phyloP scores from a whole-genome alignment of 1,140 invertebrate species.

The Aphis craccivora region DNA sequence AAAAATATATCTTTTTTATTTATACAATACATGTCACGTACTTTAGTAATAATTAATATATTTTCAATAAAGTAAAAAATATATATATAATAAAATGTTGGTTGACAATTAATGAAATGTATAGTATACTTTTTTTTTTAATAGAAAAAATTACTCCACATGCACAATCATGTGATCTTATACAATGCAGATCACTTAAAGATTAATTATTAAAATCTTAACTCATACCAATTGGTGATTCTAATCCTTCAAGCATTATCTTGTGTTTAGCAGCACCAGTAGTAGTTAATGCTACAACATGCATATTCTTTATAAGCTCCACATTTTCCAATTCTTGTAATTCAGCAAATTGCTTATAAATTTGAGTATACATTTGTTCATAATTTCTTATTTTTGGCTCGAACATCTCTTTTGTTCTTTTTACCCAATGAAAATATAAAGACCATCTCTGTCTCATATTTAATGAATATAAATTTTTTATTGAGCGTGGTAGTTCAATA shows the following conservation, averaged over 20 bases:
- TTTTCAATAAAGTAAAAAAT: no score
- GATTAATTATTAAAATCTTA: not conserved
- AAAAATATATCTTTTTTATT: no score
- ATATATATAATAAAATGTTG: no score
- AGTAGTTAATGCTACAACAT: constrained; percentile 81
- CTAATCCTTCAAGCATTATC: constrained; percentile 69
- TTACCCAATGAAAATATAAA: constrained; percentile 27
- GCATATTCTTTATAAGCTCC: constrained; percentile 59
- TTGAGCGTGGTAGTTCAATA: not conserved
- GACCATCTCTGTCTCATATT: constrained; percentile 27
- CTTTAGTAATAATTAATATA: no score
- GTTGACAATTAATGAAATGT: no score
- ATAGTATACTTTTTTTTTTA: no score
- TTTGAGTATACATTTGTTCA: not conserved
- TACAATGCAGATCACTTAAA: no score
- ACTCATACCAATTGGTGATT: constrained; percentile 67
- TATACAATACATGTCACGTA: no score
- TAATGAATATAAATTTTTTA: not conserved
- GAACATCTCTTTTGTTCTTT: not conserved
- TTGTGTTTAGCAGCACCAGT: constrained; percentile 75
- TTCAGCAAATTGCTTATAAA: constrained; percentile 44
- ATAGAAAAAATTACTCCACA: no score
- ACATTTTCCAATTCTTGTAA: constrained; percentile 56
- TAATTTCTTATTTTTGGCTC: not conserved
- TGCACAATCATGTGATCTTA: no score